Percentiles rank a stretch among this genome's conserved stretches.
phyloP scores from a whole-genome alignment of 2,797 vertebrate genomes.

The Cyclura pinguis region DNA sequence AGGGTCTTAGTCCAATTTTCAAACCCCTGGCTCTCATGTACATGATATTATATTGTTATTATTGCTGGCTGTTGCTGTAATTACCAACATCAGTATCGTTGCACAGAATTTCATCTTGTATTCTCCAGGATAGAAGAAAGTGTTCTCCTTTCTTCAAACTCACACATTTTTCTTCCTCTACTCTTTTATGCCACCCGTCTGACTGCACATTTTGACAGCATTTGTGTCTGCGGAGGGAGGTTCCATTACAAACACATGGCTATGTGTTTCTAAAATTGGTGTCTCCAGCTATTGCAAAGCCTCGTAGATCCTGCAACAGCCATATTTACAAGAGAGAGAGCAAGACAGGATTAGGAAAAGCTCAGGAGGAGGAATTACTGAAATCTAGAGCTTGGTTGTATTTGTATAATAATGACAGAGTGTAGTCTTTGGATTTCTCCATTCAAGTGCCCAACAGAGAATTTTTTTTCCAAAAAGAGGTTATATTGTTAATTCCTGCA shows the following conservation, averaged over 20 bases:
- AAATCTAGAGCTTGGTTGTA: slow-evolving; percentile 24
- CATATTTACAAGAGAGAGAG: slow-evolving; percentile 62
- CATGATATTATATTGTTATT: neutral
- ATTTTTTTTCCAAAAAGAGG: slow-evolving; percentile 23
- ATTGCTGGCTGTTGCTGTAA: neutral
- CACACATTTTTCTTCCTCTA: slow-evolving; percentile 6
- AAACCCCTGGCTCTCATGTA: no score
- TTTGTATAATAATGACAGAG: neutral
- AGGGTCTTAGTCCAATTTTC: no score
- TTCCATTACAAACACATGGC: slow-evolving; percentile 55
- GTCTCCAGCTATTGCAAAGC: slow-evolving; percentile 60
- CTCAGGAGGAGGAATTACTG: neutral
- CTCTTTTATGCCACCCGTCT: slow-evolving; percentile 30
- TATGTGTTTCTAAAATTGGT: slow-evolving; percentile 76
- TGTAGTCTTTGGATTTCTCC: neutral
- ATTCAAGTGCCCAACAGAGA: slow-evolving; percentile 29
- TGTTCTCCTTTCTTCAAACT: neutral
- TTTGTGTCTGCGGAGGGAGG: slow-evolving; percentile 43
- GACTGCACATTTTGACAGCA: slow-evolving; percentile 70
- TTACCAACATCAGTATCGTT: no score
- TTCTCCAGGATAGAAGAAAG: neutral
- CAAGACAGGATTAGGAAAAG: slow-evolving; percentile 40
- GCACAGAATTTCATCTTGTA: neutral
- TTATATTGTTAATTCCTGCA: neutral
- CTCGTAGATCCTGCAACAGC: slow-evolving; percentile 65